Base-by-base conservation (phyloP, 2,888 invertebrate genomes). In the Noctua fimbriata region DNA sequence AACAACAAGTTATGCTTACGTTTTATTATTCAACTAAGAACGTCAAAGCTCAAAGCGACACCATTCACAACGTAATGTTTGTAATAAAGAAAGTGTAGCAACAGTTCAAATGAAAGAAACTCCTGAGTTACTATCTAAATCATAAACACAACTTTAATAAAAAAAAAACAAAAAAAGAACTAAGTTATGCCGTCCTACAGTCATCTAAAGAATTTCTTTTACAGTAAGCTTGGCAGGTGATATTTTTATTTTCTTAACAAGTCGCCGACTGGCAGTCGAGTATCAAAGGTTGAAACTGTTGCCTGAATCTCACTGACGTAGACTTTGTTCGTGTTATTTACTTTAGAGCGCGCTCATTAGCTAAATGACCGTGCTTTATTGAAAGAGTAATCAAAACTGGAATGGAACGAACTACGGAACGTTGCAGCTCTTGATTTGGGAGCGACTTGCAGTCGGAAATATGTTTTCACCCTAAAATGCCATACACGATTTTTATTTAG, bases 261-360 rank as follows among this genome's bases (percentile, higher is more conserved):
- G 89, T 92, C 87, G 81, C 89, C 88, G 88, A 91, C 89, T 91
- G 86, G 55, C 87, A 87, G 90, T 90, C 88, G 85, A 90, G 92
- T 92, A 93, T 95, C 94, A 95, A 94, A 95, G 93, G 94, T 93
- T 92, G 89, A 89, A 92, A 92, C 89, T 89, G 90, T 90, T 89
- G 89, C 91, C 91, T 89, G 93, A 93, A 93, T 94, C 93, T 93
- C 92, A 93, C 93, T 93, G 93, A 93, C 93, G 92, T 91, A 93
- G 94, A 95, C 94, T 95, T 95, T 94, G 94, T 95, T 94, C 92
- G 92, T 94, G 91, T 94, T 96, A 95, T 96, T 96, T 95, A 94
- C 94, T 95, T 94, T 94, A 92, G 92, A 95, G 93, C 91, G 92
- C 92, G 93, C 95, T 96, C 96, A 95, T 96, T 96, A 96, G 94